These are phyloP conservation scores for Pseudorhombus dupliciocellatus DNA, from an alignment of 2,113 vertebrate genomes.

Conservation along the genomic window DNA sequence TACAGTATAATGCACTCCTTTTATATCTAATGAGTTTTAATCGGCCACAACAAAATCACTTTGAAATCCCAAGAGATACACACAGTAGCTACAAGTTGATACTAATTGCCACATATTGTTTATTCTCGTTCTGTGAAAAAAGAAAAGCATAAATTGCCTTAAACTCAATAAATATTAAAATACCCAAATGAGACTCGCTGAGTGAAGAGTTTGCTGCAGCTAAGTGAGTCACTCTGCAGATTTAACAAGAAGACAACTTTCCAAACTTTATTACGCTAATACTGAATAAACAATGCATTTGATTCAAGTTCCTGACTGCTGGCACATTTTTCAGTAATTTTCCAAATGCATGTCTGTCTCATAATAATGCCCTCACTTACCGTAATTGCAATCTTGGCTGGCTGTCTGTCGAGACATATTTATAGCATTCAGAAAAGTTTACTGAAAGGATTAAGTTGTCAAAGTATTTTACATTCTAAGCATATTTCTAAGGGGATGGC, in stretches of 20 bases:
- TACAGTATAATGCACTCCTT: too few relatives aligned
- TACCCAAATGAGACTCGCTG: neutral
- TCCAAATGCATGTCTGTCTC: slow-evolving; percentile 39
- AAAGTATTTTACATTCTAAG: slow-evolving; percentile 21
- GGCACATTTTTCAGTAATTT: slow-evolving; percentile 16
- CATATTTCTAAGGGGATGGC: slow-evolving; percentile 21
- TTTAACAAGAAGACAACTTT: too few relatives aligned
- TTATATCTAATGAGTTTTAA: too few relatives aligned
- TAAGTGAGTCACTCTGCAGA: neutral
- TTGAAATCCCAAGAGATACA: neutral
- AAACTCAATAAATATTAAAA: neutral
- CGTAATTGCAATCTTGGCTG: slow-evolving; percentile 48
- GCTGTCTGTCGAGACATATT: slow-evolving; percentile 14
- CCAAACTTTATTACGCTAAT: too few relatives aligned
- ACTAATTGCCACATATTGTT: neutral
- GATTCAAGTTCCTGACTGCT: neutral
- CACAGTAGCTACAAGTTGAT: neutral
- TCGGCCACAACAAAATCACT: too few relatives aligned
- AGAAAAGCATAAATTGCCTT: too few relatives aligned
- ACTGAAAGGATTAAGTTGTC: slow-evolving; percentile 8
- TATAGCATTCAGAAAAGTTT: slow-evolving; percentile 27
- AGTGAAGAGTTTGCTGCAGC: neutral
- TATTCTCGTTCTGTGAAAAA: neutral
- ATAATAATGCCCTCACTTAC: slow-evolving; percentile 37
- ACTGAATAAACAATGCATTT: neutral